phyloP scores from a whole-genome alignment of 2,888 invertebrate genomes.

The Argyra leucocephala region DNA sequence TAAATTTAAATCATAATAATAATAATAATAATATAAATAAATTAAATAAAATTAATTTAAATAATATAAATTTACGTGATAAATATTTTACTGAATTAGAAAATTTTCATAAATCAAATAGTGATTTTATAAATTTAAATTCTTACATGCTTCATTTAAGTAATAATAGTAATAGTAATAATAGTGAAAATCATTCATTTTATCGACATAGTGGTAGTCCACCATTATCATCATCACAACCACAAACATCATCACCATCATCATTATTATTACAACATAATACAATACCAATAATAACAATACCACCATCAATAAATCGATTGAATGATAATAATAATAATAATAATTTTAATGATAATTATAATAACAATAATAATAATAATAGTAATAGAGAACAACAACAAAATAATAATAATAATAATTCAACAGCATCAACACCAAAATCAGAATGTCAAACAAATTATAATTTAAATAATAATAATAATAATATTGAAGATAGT shows the following conservation, averaged over 20 bases:
- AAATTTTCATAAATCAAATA: not conserved
- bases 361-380: not conserved
- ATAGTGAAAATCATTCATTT: not conserved
- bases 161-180: not conserved
- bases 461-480: slow-evolving; percentile 18
- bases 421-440: not conserved
- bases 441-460: not conserved
- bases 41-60: not conserved
- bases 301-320: not conserved
- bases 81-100: not conserved
- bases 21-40: too few species aligned
- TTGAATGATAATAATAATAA: not conserved
- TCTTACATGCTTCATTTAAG: slow-evolving; percentile 6
- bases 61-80: not conserved
- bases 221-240: not conserved
- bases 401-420: not conserved
- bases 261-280: not conserved
- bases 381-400: not conserved
- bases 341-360: not conserved
- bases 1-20: not conserved
- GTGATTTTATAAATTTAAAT: not conserved
- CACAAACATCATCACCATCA: not conserved
- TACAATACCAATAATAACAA: not conserved
- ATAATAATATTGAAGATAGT: slow-evolving; percentile 18
- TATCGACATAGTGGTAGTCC: not conserved